Base-by-base conservation (phyloP, 2,113 vertebrate genomes). In the Rhizomys pruinosus region DNA sequence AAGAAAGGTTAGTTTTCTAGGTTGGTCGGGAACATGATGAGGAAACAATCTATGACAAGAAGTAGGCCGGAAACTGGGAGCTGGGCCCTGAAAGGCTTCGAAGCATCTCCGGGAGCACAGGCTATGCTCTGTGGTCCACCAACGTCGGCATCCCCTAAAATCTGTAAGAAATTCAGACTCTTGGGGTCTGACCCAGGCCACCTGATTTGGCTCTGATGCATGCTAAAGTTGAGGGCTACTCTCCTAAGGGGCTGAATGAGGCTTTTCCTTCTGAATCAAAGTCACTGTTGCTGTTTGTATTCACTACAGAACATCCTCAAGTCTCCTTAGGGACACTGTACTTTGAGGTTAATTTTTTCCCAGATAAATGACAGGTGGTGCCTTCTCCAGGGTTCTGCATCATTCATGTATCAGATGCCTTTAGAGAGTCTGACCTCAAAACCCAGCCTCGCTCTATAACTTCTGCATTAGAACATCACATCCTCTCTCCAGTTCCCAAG, bases 271-370 rank as follows among this genome's bases (percentile, higher is more conserved):
- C 63, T 55, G 27, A 76, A 59, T 32, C 34, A 44, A 84, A 72
- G 10, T 27, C 27, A 37, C 15, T 7, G 17, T 6, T 52, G 39
- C 74, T 57, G 22, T n/a, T 79, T 73, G 17, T 87, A 44, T 88
- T 42, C 61, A 71, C n/a, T 20, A 0, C 32, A 63, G 44, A 23
- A 22, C 17, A 57, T 93, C 74, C 84, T 37, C 29, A 64, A 76
- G 25, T 25, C 81, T 91, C 89, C 71, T 59, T 4, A 92, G 42
- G 32, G 63, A 55, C 0, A 0, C 74, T 89, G n/a, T 37, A 27
- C 44, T 96, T 72, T 76, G 69, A 93, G 82, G 59, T 68, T 81
- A 57, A 66, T 91, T 94, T 91, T 94, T 90, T 27, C 55, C 39
- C 37, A 63, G 71, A 76, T 77, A 84, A 89, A 52, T 57, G 87